Percentiles rank a stretch among this genome's conserved stretches.
Evolutionary conservation across 1,140 invertebrate genomes (phyloP).

Genomic region (Nephila pilipes): DNA sequence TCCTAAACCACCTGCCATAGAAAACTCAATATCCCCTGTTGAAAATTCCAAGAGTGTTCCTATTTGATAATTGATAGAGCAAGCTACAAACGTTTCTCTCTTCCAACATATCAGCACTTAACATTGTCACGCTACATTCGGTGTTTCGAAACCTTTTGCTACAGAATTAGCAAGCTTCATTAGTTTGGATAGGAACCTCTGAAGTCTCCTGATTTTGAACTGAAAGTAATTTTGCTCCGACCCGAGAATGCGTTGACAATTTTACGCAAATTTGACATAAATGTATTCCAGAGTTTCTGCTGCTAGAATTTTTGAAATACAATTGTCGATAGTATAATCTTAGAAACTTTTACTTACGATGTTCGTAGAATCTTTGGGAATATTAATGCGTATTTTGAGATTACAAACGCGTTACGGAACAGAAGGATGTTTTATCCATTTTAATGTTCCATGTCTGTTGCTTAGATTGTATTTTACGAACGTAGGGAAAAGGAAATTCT

Average conservation of each 20-base stretch:
- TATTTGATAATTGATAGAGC: constrained; percentile 2
- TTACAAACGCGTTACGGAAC: no score
- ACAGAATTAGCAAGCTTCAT: constrained; percentile 15
- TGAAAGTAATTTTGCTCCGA: not conserved
- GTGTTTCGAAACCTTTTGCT: not conserved
- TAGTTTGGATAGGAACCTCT: not conserved
- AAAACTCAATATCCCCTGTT: not conserved
- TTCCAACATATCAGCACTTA: not conserved
- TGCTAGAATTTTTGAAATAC: not conserved
- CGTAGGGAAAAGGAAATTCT: no score
- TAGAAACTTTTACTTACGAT: not conserved
- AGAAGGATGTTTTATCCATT: no score
- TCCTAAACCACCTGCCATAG: not conserved
- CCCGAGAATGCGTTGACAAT: not conserved
- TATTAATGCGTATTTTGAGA: not conserved
- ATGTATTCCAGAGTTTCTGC: not conserved
- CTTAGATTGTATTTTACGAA: no score
- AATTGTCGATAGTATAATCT: not conserved
- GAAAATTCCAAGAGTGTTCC: not conserved
- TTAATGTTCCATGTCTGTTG: no score
- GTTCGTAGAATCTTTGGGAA: not conserved
- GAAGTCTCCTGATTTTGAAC: not conserved
- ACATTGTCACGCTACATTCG: constrained; percentile 20
- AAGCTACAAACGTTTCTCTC: not conserved
- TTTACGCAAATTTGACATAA: not conserved